Evolutionary conservation across 1,140 invertebrate genomes (phyloP).

Genomic region (Chionoecetes opilio): DNA sequence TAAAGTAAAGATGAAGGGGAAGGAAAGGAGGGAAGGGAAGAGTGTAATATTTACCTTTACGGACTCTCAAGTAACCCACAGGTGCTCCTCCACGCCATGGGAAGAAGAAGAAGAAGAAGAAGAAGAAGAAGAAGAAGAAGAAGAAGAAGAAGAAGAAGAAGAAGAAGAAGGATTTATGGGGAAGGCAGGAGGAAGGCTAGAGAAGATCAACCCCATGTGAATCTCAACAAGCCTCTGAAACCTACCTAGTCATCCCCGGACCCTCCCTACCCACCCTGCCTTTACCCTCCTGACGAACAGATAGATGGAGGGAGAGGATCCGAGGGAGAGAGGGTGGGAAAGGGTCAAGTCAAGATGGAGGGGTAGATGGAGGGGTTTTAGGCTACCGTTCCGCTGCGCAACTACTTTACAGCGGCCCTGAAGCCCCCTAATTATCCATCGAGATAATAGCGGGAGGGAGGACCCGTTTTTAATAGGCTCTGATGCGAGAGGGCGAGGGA

Average conservation of each 20-base stretch:
- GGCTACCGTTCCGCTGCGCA: not conserved
- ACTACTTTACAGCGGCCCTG: not conserved
- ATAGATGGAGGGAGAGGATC: not conserved
- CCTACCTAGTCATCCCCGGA: not conserved
- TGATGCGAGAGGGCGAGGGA: not conserved
- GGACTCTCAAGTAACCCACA: not conserved
- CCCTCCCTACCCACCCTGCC: not conserved
- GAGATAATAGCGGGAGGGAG: not conserved
- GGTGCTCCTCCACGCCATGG: not conserved
- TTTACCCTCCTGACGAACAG: not conserved
- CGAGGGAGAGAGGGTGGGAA: not conserved
- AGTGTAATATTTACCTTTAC: not conserved
- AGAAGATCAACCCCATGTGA: not conserved
- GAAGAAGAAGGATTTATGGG: not conserved
- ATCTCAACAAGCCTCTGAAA: conserved; percentile 8
- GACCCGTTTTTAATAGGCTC: conserved; percentile 39
- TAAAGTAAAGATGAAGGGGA: not conserved
- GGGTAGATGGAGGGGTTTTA: not conserved
- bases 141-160: no score
- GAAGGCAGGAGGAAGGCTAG: not conserved
- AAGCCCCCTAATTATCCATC: conserved; percentile 24
- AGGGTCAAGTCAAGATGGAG: not conserved
- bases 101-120: not conserved
- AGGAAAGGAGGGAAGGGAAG: not conserved
- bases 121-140: no score